A percentile compares a stretch with the other conserved stretches of the same genome.
Evolutionary conservation across 2,888 invertebrate species (phyloP).

Genomic region (Stictocephala bisonia): DNA sequence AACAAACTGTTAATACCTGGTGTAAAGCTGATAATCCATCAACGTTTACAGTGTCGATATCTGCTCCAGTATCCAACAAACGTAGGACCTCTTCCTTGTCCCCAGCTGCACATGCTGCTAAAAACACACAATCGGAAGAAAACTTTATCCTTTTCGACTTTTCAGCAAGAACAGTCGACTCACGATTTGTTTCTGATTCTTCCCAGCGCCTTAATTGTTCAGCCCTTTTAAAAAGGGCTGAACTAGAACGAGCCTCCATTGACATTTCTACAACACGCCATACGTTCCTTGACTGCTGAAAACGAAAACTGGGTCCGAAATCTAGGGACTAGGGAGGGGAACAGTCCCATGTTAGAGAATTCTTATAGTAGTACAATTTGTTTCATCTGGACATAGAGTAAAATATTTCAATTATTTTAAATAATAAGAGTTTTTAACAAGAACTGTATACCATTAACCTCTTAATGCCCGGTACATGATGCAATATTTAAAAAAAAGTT

Average conservation of each 20-base stretch:
- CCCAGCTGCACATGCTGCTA: conserved; percentile 97
- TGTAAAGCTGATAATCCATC: conserved; percentile 99
- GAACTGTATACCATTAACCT: too few relatives aligned
- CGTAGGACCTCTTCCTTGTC: conserved; percentile 97
- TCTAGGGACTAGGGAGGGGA: conserved; percentile 55
- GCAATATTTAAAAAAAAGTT: too few relatives aligned
- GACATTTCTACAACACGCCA: conserved; percentile 57
- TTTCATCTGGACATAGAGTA: too few relatives aligned
- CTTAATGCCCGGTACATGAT: too few relatives aligned
- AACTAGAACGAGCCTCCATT: conserved; percentile 73
- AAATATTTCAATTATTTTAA: too few relatives aligned
- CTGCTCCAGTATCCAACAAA: conserved; percentile 91
- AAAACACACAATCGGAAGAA: conserved; percentile 96
- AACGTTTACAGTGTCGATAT: conserved; percentile 98
- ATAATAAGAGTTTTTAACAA: too few relatives aligned
- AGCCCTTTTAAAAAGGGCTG: conserved; percentile 91
- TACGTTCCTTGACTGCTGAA: conserved; percentile 54
- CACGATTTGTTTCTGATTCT: conserved; percentile 91
- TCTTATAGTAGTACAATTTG: too few relatives aligned
- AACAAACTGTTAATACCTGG: too few relatives aligned
- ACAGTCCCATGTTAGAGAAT: too few relatives aligned
- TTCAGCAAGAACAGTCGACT: conserved; percentile 78
- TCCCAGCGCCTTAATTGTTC: conserved; percentile 94
- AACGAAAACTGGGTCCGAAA: conserved; percentile 54
- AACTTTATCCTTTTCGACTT: conserved; percentile 88